Base-by-base conservation (phyloP, 2,797 vertebrate species). In the Muscicapa comitata region DNA sequence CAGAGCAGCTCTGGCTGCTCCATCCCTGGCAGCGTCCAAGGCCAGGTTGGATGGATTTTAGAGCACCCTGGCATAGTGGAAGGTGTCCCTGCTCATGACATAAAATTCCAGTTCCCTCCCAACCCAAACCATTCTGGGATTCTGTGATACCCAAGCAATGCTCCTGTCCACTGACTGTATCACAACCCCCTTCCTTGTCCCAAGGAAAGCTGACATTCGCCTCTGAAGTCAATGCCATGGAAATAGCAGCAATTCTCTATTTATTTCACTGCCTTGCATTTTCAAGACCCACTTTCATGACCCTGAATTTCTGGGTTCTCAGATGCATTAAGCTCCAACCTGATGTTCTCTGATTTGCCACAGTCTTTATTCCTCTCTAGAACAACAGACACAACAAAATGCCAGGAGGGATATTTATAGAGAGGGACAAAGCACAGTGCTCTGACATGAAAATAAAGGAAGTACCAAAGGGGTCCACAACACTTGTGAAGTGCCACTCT, bases 21-120 rank as follows among this genome's bases (percentile, higher is more conserved):
- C 45, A 7, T 17, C 38, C 33, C 68, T 33, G 67, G 16, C 1
- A 37, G 12, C 37, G 58, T 4, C 5, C 24, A 0, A 59, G 28
- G n/a, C 4, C 50, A 7, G 58, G 37, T 0, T 50, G 76, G 53
- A 9, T 3, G 1, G 40, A 47, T 35, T 2, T 40, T 40, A 45
- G 55, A 62, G n/a, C 28, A 33, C 0, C 5, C 38, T 62, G 71
- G 37, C 5, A 1, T 0, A 2, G 12, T 8, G 43, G 3, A 5
- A 68, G 10, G 9, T 24, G 54, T 17, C 77, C 7, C 11, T 24
- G 8, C 17, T 3, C 6, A 0, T 13, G 43, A 10, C 7, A 1
- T 21, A 2, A 53, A 17, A 6, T 67, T 74, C 14, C 35, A 25
- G 28, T 17, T 71, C 2, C 4, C 14, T 63, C 8, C 38, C 71